Conservation (phyloP, 2,888 invertebrate species). For the Dione vanillae region DNA sequence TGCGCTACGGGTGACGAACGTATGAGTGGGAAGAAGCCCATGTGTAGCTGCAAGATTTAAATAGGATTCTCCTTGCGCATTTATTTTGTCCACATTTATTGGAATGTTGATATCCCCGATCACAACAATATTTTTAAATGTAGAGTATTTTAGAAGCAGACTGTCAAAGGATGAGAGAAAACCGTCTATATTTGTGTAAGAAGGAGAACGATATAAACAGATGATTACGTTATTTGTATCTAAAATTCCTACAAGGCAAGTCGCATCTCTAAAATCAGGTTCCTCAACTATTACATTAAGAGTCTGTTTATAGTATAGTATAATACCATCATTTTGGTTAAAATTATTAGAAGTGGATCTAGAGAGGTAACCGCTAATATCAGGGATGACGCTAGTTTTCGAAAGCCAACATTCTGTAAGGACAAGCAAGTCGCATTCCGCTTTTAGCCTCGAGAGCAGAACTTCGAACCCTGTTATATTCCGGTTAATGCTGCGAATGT, state of each 20-base stretch:
- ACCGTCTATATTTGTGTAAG: conserved; percentile 21
- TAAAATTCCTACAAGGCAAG: conserved; percentile 40
- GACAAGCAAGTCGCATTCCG: conserved; percentile 47
- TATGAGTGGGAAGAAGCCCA: conserved; percentile 45
- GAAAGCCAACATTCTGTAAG: conserved; percentile 49
- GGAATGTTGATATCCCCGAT: conserved; percentile 48
- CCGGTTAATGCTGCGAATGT: conserved; percentile 48
- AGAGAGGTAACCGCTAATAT: conserved; percentile 35
- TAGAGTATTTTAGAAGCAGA: too few relatives aligned
- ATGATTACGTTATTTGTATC: conserved; percentile 34
- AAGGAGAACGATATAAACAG: conserved; percentile 41
- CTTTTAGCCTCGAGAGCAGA: conserved; percentile 37
- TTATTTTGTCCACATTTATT: background rate
- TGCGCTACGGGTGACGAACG: conserved; percentile 28
- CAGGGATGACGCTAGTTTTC: conserved; percentile 38
- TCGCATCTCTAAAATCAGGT: conserved; percentile 42
- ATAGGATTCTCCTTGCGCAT: conserved; percentile 38
- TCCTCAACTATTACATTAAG: conserved; percentile 37
- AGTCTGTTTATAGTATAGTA: conserved; percentile 41
- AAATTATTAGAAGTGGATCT: conserved; percentile 33
- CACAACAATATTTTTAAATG: conserved; percentile 43
- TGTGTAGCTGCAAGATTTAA: conserved; percentile 45
- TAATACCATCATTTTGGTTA: conserved; percentile 49
- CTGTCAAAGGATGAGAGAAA: conserved; percentile 36
- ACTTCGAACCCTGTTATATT: conserved; percentile 43